Conservation (phyloP, 2,113 vertebrate species). For the Malurus elegans region DNA sequence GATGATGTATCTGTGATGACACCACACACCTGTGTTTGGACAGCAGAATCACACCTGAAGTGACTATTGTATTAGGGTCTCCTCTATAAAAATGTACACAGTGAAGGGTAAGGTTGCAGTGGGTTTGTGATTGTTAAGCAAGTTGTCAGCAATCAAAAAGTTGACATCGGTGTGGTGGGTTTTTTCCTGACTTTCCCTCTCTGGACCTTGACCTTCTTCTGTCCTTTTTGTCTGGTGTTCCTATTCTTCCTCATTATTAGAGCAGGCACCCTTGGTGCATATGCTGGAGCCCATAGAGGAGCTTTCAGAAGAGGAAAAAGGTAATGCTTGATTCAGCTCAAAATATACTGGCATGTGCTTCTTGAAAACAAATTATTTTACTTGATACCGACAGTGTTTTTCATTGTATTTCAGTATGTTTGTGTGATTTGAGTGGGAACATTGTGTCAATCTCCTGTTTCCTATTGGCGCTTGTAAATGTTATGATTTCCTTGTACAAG, state of each 20-base stretch:
- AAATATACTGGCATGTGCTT: neutral
- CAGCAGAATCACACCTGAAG: neutral
- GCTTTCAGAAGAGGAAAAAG: conserved; percentile 95
- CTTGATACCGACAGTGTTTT: neutral
- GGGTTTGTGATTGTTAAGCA: neutral
- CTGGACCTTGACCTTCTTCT: conserved; percentile 56
- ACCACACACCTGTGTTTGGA: neutral
- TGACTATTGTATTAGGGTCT: neutral
- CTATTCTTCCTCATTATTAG: conserved; percentile 77
- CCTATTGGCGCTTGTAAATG: neutral
- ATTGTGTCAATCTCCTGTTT: neutral
- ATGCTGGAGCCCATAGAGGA: conserved; percentile 95
- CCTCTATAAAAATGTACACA: neutral
- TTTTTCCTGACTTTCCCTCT: conserved; percentile 39
- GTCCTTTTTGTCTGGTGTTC: conserved; percentile 70
- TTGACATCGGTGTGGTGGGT: neutral
- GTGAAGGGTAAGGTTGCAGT: neutral
- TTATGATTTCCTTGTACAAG: neutral
- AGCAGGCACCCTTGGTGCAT: conserved; percentile 81
- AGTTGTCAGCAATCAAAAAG: neutral
- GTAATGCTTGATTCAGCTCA: conserved; percentile 73
- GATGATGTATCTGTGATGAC: neutral
- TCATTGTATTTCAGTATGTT: neutral
- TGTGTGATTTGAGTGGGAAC: neutral
- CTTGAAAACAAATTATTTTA: neutral